A percentile compares a stretch with the other conserved stretches of the same genome.
Conservation (phyloP, 2,888 invertebrate species). For the Heliconius sara region DNA sequence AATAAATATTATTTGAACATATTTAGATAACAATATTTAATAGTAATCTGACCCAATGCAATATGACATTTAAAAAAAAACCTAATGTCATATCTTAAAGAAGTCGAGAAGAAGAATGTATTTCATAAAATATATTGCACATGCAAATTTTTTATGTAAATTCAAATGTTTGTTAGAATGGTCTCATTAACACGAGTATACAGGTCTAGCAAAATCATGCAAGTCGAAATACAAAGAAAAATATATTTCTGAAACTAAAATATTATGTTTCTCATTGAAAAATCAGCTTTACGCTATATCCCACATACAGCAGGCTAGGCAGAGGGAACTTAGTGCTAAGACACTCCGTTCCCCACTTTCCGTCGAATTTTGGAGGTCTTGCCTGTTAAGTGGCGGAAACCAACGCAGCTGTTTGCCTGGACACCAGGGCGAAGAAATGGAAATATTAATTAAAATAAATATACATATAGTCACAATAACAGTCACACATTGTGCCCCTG, state of each 20-base stretch:
- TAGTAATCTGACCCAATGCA: constrained; percentile 3
- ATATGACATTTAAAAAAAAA: constrained; percentile 12
- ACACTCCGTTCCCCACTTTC: too few species aligned
- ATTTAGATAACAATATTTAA: constrained; percentile 15
- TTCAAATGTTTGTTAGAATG: background rate
- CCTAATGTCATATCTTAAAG: constrained; percentile 11
- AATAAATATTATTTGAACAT: constrained; percentile 8
- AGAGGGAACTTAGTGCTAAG: too few species aligned
- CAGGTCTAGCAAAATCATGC: background rate
- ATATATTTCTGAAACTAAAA: background rate
- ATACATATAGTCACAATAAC: too few species aligned
- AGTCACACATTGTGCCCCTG: too few species aligned
- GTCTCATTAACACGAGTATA: background rate
- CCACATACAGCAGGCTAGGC: too few species aligned
- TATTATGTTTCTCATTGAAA: background rate
- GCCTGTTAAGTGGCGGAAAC: too few species aligned
- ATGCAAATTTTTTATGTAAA: constrained; percentile 52
- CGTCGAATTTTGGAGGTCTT: too few species aligned
- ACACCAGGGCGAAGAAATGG: too few species aligned
- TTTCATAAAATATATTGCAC: background rate
- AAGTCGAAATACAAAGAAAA: background rate
- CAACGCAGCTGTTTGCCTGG: too few species aligned
- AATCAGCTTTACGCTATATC: too few species aligned
- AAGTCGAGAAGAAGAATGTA: background rate
- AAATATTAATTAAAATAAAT: too few species aligned